Evolutionary conservation across 2,888 invertebrate species (phyloP), one percentile per base, ranked within the genome.

Genomic region (Schizaphis graminum): DNA sequence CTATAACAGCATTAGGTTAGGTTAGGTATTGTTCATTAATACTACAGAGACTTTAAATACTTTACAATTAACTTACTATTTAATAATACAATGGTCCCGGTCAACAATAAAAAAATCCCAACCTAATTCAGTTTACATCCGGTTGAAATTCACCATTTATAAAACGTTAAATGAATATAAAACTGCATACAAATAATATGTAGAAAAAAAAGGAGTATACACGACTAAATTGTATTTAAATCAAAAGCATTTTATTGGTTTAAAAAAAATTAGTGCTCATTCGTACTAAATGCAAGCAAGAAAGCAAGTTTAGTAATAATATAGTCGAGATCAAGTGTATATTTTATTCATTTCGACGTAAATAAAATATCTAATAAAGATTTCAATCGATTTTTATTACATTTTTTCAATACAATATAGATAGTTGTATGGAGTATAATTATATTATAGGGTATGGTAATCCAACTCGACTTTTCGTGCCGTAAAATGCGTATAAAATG

Each of bases 1-100:
- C 21, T 11, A n/a, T 35, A 35, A 88, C 21, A 88, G 35, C 41
- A 5, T 26, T 56, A 35, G 56, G 77, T 89, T 77, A 77, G 77
- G 77, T 21, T 89, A 57, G 47, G 90, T 90, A 61, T 67, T 90
- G 90, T 67, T n/a, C 90, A 41, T 24, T 47, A 67, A 61, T 67
- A 47, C 47, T 49, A n/a, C 67, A 24, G 89, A 89, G 67, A 90
- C 13, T 67, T 90, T 24, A 47, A 47, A 49, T 67, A 49, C n/a
- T 61, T 47, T 49, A 49, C 67, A 67, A 90, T 67, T 67, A 67
- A 90, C 67, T 61, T 61, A 44, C 24, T 85, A 44, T 44, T 85
- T 26, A 44, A 44, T 85, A 61, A 90, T 4, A 67, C 35, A 67
- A 35, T 90, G 49, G 89, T 28, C 24, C 10, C 8, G 24, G 61